Conservation (phyloP, 2,797 vertebrate genomes). For the Macropus fuliginosus region DNA sequence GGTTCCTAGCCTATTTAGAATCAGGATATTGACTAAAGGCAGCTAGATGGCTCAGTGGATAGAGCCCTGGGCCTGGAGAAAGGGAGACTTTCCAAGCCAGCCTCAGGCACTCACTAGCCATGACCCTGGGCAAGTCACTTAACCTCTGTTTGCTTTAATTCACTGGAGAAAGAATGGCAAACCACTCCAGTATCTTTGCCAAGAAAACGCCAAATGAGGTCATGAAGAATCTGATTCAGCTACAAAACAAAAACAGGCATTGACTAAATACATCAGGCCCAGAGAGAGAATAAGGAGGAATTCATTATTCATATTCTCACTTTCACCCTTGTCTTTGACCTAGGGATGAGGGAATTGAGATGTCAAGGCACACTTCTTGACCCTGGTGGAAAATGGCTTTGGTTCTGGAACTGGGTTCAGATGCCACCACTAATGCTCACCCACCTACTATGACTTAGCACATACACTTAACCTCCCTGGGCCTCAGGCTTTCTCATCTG, state of each 20-base stretch:
- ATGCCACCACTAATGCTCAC: not conserved
- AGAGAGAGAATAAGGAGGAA: not conserved
- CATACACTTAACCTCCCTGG: not conserved
- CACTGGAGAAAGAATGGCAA: not conserved
- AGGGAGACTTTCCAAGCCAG: not conserved
- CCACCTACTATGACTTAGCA: not conserved
- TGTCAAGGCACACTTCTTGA: not conserved
- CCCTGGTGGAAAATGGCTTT: not conserved
- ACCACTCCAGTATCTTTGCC: not conserved
- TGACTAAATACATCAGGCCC: not conserved
- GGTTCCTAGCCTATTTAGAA: not conserved
- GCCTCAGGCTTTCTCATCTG: not conserved
- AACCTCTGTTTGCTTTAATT: not conserved
- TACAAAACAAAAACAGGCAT: not conserved
- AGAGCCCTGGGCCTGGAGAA: not conserved
- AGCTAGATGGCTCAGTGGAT: not conserved
- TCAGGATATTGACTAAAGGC: not conserved
- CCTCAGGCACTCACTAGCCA: not conserved
- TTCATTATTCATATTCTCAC: not conserved
- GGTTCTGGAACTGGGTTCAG: not conserved
- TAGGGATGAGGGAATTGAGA: not conserved
- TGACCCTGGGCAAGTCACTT: not conserved
- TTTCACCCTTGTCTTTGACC: not conserved
- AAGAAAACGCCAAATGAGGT: not conserved
- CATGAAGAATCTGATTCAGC: not conserved